A percentile compares a stretch with the other conserved stretches of the same genome.
Evolutionary conservation across 1,140 invertebrate genomes (phyloP).

Genomic region (Aricia agestis): DNA sequence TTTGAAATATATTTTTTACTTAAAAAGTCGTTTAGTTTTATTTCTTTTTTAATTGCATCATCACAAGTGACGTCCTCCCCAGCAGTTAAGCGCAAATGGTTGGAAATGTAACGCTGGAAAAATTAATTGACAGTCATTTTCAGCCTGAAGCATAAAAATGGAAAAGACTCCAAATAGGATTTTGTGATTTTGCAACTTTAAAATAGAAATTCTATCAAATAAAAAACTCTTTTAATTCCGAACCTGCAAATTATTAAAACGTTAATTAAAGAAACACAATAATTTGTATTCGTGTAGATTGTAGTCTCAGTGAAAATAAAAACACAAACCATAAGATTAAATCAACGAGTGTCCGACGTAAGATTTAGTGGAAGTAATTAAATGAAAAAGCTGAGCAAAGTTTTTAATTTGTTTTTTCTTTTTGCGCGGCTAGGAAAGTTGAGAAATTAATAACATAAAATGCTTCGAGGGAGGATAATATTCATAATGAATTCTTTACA

Average conservation of each 20-base stretch:
- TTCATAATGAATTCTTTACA: not conserved
- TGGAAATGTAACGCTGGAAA: not conserved
- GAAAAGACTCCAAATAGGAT: too few relatives aligned
- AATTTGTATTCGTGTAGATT: too few relatives aligned
- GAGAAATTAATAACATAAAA: not conserved
- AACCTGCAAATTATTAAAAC: too few relatives aligned
- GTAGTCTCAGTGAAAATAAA: too few relatives aligned
- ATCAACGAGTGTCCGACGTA: not conserved
- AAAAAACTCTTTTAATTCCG: too few relatives aligned
- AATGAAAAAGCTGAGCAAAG: not conserved
- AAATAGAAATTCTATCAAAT: too few relatives aligned
- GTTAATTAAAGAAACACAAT: too few relatives aligned
- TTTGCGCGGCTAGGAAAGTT: not conserved
- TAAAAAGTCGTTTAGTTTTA: not conserved
- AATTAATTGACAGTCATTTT: not conserved
- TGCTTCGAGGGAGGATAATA: conserved; percentile 2
- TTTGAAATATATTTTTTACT: not conserved
- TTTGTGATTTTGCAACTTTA: too few relatives aligned
- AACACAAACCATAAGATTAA: not conserved
- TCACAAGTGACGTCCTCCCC: not conserved
- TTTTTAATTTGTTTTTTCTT: not conserved
- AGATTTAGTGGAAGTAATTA: not conserved
- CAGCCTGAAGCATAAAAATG: not conserved
- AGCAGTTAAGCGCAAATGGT: not conserved
- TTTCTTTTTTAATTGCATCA: not conserved